Conservation (phyloP, 2,797 vertebrate species). For the Channallabes apus region DNA sequence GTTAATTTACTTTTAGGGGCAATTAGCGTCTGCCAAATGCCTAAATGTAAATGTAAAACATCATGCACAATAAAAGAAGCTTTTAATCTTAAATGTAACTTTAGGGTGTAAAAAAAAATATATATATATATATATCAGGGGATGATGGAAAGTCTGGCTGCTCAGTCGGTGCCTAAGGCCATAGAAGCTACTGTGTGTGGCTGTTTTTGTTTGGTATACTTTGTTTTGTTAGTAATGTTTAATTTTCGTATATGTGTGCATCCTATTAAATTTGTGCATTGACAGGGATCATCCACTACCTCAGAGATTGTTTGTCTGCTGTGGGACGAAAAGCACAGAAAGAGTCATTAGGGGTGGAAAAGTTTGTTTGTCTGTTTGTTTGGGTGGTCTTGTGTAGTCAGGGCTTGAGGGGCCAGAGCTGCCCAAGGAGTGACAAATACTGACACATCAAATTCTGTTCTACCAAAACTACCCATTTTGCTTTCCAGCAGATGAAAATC, state of each 20-base stretch:
- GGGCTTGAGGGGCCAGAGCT: too few relatives aligned
- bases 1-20: neutral
- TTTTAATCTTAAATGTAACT: slow-evolving; percentile 1
- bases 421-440: too few relatives aligned
- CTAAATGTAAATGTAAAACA: too few relatives aligned
- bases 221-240: neutral
- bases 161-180: neutral
- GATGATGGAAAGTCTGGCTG: slow-evolving; percentile 8
- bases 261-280: neutral
- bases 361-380: neutral
- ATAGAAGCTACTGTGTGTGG: neutral
- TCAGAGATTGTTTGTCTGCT: neutral
- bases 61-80: neutral
- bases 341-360: neutral
- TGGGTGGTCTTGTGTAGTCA: too few relatives aligned
- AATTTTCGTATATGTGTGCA: neutral
- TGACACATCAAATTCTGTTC: too few relatives aligned
- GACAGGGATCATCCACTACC: neutral
- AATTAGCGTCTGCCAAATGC: too few relatives aligned
- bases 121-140: too few relatives aligned
- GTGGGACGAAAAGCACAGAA: neutral
- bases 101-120: neutral
- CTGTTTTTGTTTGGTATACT: neutral
- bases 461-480: too few relatives aligned
- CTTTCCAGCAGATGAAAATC: too few relatives aligned